Conservation (phyloP, 2,797 vertebrate species). For the Enteromius treurensis region DNA sequence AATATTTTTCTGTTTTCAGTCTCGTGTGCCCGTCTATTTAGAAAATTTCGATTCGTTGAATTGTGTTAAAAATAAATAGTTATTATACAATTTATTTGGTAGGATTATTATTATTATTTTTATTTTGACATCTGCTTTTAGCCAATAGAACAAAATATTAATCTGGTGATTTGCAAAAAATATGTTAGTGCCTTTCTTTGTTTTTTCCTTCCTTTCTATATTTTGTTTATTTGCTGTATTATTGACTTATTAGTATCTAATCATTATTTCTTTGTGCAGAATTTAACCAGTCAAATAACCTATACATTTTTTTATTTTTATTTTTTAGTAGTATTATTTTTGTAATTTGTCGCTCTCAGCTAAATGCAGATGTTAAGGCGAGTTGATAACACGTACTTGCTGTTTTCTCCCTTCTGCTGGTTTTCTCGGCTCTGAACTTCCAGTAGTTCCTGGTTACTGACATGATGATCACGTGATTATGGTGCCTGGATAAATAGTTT, state of each 20-base stretch:
- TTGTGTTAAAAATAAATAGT: not conserved
- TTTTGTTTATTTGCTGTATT: not conserved
- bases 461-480: conserved; percentile 76
- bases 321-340: not conserved
- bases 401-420: conserved; percentile 31
- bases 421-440: conserved; percentile 49
- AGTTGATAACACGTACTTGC: conserved; percentile 34
- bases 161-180: not conserved
- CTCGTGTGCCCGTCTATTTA: not conserved
- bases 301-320: too few relatives aligned
- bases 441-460: conserved; percentile 75
- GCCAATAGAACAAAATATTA: not conserved
- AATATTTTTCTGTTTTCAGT: not conserved
- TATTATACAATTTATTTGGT: not conserved
- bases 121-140: not conserved
- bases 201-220: not conserved
- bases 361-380: not conserved
- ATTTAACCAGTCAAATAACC: not conserved
- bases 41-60: not conserved
- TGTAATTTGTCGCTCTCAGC: not conserved
- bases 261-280: not conserved
- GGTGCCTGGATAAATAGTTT: conserved; percentile 79
- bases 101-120: not conserved
- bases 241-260: not conserved
- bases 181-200: not conserved